phyloP scores from a whole-genome alignment of 92 coral and sea anemone species.

The Phymanthus crucifer region DNA sequence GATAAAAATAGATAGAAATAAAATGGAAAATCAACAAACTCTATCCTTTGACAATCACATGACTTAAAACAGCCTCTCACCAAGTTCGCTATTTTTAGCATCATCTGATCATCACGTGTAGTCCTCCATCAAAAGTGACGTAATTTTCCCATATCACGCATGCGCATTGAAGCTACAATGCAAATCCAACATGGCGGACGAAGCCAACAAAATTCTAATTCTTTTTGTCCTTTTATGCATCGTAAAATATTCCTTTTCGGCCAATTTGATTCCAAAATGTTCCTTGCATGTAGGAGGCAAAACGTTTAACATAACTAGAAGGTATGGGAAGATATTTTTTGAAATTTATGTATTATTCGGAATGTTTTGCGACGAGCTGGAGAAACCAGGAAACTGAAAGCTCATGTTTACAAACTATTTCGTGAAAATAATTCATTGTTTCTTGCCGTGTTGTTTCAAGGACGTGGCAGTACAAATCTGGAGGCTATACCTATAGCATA shows the following conservation, averaged over 20 bases:
- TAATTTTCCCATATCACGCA: constrained; percentile 38
- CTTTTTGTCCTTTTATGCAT: constrained; percentile 22
- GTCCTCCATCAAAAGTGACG: constrained; percentile 21
- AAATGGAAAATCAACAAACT: neutral
- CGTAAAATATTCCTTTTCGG: neutral
- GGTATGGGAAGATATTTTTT: constrained; percentile 27
- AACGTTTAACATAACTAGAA: constrained; percentile 42
- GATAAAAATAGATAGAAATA: neutral
- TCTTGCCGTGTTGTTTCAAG: constrained; percentile 22
- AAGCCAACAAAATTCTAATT: constrained; percentile 25
- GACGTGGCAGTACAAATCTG: constrained; percentile 54
- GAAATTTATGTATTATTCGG: neutral
- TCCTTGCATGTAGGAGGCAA: constrained; percentile 26
- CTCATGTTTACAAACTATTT: neutral
- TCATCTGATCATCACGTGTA: constrained; percentile 57
- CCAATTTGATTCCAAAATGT: constrained; percentile 46
- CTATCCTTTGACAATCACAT: neutral
- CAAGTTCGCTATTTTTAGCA: constrained; percentile 5
- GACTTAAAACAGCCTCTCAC: neutral
- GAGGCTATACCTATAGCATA: constrained; percentile 34
- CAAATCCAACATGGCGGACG: constrained; percentile 83
- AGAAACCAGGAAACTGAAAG: neutral
- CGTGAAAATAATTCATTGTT: neutral
- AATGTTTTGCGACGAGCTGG: neutral
- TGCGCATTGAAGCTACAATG: constrained; percentile 23